These are phyloP conservation scores for Rallus crepitans DNA, from an alignment of 2,797 vertebrate genomes.

Conservation along the genomic window DNA sequence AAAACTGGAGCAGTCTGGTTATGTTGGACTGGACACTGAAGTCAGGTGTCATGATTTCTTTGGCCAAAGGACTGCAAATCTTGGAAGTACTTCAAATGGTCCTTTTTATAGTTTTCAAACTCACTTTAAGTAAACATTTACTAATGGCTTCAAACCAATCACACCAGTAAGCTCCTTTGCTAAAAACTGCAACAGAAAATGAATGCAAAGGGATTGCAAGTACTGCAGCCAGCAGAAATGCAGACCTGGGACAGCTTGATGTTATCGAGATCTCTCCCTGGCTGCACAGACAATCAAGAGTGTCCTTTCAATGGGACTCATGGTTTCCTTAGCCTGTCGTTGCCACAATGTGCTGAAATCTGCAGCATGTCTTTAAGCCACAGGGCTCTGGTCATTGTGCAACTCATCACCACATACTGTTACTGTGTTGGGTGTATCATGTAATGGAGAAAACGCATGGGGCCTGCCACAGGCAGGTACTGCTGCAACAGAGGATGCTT, in stretches of 20 bases:
- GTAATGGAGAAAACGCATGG: background rate
- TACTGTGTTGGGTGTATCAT: background rate
- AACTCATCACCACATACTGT: background rate
- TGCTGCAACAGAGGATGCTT: background rate
- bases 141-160: background rate
- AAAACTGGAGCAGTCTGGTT: background rate
- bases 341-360: background rate
- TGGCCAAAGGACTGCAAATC: background rate
- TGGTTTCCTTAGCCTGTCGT: background rate
- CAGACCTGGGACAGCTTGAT: background rate
- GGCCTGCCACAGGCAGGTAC: background rate
- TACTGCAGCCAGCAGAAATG: background rate
- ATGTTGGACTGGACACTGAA: background rate
- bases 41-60: slow-evolving; percentile 2
- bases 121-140: slow-evolving; percentile 2
- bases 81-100: slow-evolving; percentile 20
- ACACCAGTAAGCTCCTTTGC: background rate
- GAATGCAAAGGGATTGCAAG: background rate
- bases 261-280: background rate
- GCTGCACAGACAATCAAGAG: background rate
- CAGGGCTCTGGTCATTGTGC: background rate
- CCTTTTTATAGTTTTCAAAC: slow-evolving; percentile 19
- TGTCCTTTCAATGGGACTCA: background rate
- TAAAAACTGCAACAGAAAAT: slow-evolving; percentile 1
- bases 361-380: background rate